Conservation (phyloP, 2,113 vertebrate species). For the Aphyosemion australe region DNA sequence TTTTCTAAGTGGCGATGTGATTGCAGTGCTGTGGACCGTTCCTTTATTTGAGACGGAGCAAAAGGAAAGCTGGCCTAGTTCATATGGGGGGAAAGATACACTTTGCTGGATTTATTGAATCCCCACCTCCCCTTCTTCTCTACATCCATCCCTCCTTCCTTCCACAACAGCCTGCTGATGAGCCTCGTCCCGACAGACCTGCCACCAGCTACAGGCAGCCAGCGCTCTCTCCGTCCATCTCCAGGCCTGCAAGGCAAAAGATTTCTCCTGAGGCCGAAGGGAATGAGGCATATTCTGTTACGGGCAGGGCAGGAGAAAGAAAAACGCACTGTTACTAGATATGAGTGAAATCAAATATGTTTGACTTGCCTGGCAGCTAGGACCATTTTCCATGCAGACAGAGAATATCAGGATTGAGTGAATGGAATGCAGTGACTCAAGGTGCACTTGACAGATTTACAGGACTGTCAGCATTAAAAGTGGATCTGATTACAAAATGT, state of each 20-base stretch:
- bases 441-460: constrained; percentile 66
- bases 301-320: constrained; percentile 68
- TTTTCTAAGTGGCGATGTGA: constrained; percentile 34
- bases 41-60: constrained; percentile 31
- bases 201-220: constrained; percentile 52
- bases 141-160: constrained; percentile 40
- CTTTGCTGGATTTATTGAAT: constrained; percentile 74
- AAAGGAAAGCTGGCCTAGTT: constrained; percentile 38
- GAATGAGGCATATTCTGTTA: constrained; percentile 78
- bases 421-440: constrained; percentile 68
- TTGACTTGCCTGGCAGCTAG: constrained; percentile 75
- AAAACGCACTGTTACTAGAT: constrained; percentile 78
- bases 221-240: constrained; percentile 58
- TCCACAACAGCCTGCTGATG: constrained; percentile 52
- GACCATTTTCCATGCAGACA: constrained; percentile 62
- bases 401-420: constrained; percentile 66
- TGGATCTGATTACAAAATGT: constrained; percentile 46
- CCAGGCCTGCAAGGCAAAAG: constrained; percentile 60
- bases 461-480: constrained; percentile 47
- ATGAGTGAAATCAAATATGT: constrained; percentile 81
- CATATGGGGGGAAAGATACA: constrained; percentile 45
- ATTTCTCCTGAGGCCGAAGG: constrained; percentile 66
- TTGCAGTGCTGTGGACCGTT: constrained; percentile 42
- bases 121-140: constrained; percentile 15
- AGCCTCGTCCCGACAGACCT: constrained; percentile 59